These are phyloP conservation scores for Amazonetta brasiliensis DNA, from an alignment of 2,797 vertebrate species.

Conservation along the genomic window DNA sequence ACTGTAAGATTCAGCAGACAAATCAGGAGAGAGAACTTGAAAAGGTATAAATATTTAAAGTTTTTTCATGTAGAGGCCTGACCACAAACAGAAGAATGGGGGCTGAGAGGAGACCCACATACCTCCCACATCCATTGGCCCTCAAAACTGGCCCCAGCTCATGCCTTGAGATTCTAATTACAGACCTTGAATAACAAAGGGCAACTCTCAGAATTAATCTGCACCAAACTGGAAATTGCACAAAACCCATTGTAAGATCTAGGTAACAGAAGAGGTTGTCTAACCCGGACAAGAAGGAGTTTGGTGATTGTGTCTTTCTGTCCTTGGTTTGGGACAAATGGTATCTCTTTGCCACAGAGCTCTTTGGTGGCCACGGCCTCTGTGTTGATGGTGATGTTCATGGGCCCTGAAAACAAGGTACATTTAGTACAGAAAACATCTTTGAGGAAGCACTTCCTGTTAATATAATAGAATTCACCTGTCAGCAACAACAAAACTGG, in stretches of 20 bases:
- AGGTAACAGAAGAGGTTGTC: slow-evolving; percentile 10
- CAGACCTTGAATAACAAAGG: neutral
- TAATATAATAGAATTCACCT: neutral
- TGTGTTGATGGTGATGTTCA: slow-evolving; percentile 56
- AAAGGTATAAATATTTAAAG: neutral
- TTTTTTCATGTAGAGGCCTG: neutral
- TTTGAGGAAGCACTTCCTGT: neutral
- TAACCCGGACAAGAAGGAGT: slow-evolving; percentile 76
- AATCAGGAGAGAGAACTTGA: neutral
- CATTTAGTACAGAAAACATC: neutral
- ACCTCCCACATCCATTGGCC: neutral
- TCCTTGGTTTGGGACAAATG: slow-evolving; percentile 30
- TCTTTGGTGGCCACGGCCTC: slow-evolving; percentile 47
- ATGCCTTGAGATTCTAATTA: neutral
- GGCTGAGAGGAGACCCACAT: neutral
- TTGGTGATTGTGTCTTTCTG: slow-evolving; percentile 57
- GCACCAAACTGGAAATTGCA: neutral
- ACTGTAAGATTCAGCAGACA: neutral
- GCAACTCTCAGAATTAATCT: neutral
- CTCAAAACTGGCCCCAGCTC: fast-evolving
- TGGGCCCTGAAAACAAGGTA: slow-evolving; percentile 45
- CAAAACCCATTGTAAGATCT: neutral
- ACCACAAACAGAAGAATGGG: neutral
- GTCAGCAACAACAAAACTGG: neutral
- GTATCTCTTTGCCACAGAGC: slow-evolving; percentile 22